phyloP scores from a whole-genome alignment of 2,888 invertebrate genomes.

The Thecophora atra region DNA sequence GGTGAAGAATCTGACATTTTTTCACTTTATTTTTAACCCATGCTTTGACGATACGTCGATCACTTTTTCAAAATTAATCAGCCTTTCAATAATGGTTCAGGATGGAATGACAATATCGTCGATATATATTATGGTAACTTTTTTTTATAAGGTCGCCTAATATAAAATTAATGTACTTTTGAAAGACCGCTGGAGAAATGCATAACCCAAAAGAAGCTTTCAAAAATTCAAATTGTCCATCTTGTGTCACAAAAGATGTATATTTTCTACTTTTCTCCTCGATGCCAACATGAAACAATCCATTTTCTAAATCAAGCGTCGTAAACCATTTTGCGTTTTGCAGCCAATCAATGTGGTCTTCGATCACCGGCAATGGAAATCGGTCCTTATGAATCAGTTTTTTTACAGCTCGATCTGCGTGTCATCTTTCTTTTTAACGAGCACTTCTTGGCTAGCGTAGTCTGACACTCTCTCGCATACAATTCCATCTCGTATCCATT shows the following conservation, averaged over 20 bases:
- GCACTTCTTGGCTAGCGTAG: constrained; percentile 48
- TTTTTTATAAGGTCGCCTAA: constrained; percentile 21
- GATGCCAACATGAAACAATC: constrained; percentile 38
- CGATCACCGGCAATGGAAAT: constrained; percentile 48
- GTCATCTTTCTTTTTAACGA: constrained; percentile 47
- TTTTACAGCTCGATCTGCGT: constrained; percentile 42
- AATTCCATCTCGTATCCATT: constrained; percentile 32
- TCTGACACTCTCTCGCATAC: constrained; percentile 41
- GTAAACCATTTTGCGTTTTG: constrained; percentile 49
- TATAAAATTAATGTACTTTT: constrained; percentile 7
- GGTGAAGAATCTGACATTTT: constrained; percentile 35
- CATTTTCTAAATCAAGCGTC: constrained; percentile 49
- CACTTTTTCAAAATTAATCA: constrained; percentile 3
- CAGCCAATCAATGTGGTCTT: constrained; percentile 51
- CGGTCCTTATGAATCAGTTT: constrained; percentile 43
- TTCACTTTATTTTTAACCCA: constrained; percentile 36
- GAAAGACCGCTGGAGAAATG: constrained; percentile 16
- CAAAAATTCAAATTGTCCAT: constrained; percentile 34
- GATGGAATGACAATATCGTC: constrained; percentile 38
- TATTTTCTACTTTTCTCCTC: constrained; percentile 37
- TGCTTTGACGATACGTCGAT: constrained; percentile 14
- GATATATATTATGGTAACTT: constrained; percentile 30
- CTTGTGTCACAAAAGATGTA: constrained; percentile 35
- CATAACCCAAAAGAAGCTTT: constrained; percentile 33
- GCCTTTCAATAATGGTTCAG: constrained; percentile 11